These are phyloP conservation scores for Aix galericulata DNA, from an alignment of 2,113 vertebrate species.

Conservation along the genomic window DNA sequence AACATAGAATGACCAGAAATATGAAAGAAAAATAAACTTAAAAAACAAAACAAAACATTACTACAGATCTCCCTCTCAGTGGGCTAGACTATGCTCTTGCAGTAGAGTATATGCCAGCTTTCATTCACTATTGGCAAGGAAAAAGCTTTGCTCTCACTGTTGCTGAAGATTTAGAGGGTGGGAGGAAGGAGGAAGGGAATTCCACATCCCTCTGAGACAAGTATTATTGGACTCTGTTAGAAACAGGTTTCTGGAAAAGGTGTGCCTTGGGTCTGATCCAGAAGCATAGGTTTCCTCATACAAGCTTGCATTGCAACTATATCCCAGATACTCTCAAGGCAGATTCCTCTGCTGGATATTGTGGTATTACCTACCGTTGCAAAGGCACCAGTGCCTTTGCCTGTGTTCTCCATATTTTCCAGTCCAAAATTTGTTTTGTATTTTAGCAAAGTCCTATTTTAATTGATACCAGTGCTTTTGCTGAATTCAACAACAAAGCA, in stretches of 20 bases:
- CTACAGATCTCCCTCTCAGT: not conserved
- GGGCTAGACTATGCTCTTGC: not conserved
- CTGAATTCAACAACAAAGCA: not conserved
- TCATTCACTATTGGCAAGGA: not conserved
- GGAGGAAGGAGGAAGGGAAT: not conserved
- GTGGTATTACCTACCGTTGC: not conserved
- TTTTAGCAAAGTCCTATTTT: not conserved
- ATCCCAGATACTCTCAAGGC: not conserved
- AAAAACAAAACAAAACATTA: not conserved
- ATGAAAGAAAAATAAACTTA: not conserved
- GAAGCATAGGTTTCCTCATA: not conserved
- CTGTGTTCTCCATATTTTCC: not conserved
- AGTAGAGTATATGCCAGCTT: not conserved
- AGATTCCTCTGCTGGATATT: not conserved
- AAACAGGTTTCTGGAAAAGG: not conserved
- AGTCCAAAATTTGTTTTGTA: not conserved
- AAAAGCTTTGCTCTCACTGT: not conserved
- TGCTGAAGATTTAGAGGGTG: rapidly evolving
- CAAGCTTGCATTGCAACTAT: not conserved
- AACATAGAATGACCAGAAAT: not conserved
- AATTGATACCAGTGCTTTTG: not conserved
- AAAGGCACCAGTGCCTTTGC: not conserved
- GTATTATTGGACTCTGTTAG: not conserved
- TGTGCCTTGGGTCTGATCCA: rapidly evolving
- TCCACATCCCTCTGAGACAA: not conserved